Evolutionary conservation across 2,113 vertebrate species (phyloP).

Genomic region (Cochlearius cochlearius): DNA sequence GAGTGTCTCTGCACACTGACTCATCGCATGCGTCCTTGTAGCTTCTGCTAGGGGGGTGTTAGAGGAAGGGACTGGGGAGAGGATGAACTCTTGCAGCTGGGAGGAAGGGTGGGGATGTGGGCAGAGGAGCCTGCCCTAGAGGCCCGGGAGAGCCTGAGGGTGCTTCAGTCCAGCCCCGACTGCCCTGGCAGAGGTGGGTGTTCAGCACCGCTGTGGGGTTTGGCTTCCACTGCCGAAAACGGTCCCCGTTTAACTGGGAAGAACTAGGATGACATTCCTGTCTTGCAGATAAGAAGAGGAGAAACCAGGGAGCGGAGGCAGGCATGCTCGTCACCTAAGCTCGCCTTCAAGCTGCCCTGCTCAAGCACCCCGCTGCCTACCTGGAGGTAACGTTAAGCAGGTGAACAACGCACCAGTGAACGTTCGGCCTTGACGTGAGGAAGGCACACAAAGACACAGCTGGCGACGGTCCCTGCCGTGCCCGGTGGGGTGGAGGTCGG

Average conservation of each 20-base stretch:
- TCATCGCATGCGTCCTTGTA: rapidly evolving
- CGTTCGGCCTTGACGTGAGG: rapidly evolving
- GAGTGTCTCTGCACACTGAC: neutral
- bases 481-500: neutral
- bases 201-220: neutral
- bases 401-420: neutral
- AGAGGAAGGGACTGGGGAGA: too few species aligned
- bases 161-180: rapidly evolving
- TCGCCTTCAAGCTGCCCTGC: neutral
- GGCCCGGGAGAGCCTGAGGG: neutral
- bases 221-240: neutral
- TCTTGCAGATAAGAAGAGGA: neutral
- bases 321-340: neutral
- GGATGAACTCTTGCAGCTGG: rapidly evolving
- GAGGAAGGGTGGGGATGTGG: neutral
- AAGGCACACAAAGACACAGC: neutral
- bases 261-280: neutral
- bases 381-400: neutral
- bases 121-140: neutral
- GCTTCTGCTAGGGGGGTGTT: neutral
- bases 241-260: rapidly evolving
- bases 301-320: neutral
- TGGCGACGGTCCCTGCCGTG: rapidly evolving
- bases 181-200: neutral
- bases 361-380: neutral